Evolutionary conservation across 2,888 invertebrate genomes (phyloP).

Genomic region (Hemicrepidius hirtus): DNA sequence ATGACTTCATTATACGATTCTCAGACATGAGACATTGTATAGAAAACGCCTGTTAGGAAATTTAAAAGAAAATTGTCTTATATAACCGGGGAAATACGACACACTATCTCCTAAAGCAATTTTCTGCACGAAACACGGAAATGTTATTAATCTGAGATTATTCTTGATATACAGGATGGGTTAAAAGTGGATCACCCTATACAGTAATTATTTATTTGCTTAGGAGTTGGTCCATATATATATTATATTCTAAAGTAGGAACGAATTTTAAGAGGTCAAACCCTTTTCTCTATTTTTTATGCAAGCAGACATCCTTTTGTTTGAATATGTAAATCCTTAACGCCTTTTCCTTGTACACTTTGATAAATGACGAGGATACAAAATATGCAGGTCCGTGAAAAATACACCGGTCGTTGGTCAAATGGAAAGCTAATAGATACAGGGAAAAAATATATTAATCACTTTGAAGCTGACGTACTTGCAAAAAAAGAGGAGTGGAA

Average conservation of each 20-base stretch:
- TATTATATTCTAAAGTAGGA: slow-evolving; percentile 36
- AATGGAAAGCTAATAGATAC: slow-evolving; percentile 48
- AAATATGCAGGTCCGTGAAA: slow-evolving; percentile 48
- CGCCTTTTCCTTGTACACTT: slow-evolving; percentile 54
- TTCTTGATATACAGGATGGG: too few species aligned
- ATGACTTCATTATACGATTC: slow-evolving; percentile 38
- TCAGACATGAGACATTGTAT: slow-evolving; percentile 13
- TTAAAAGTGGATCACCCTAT: too few species aligned
- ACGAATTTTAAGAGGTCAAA: slow-evolving; percentile 47
- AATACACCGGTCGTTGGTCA: slow-evolving; percentile 47
- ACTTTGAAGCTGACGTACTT: slow-evolving; percentile 31
- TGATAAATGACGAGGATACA: slow-evolving; percentile 52
- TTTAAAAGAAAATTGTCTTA: slow-evolving; percentile 33
- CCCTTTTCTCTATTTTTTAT: slow-evolving; percentile 52
- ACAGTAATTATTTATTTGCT: too few species aligned
- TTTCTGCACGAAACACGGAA: slow-evolving; percentile 17
- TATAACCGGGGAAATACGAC: slow-evolving; percentile 28
- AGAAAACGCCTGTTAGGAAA: slow-evolving; percentile 20
- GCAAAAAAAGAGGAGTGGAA: neutral
- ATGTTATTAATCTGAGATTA: neutral
- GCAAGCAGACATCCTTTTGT: slow-evolving; percentile 52
- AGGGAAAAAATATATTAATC: slow-evolving; percentile 38
- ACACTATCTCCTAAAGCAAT: slow-evolving; percentile 26
- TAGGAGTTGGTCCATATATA: slow-evolving; percentile 24
- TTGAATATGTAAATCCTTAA: slow-evolving; percentile 54